phyloP scores from a whole-genome alignment of 2,888 invertebrate genomes.

The Tryphoninae sp. region DNA sequence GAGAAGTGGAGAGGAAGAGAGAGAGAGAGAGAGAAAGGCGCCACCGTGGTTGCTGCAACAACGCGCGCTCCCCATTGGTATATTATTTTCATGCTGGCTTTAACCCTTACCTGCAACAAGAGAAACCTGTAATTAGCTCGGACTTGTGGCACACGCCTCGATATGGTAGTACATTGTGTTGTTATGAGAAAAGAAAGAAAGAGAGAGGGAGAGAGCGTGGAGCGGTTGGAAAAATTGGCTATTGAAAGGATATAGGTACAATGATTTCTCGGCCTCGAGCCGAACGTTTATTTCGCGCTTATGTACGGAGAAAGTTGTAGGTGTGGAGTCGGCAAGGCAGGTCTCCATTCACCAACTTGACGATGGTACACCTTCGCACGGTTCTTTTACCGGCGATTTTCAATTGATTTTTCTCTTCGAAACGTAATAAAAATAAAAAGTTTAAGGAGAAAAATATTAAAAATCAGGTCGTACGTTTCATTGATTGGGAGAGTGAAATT shows the following conservation, averaged over 20 bases:
- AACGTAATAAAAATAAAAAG: slow-evolving; percentile 6
- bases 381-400: slow-evolving; percentile 50
- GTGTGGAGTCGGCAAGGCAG: slow-evolving; percentile 60
- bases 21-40: slow-evolving; percentile 40
- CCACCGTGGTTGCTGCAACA: slow-evolving; percentile 50
- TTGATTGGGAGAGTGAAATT: background rate
- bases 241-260: slow-evolving; percentile 14
- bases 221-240: background rate
- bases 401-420: slow-evolving; percentile 53
- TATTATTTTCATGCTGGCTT: slow-evolving; percentile 38
- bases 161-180: slow-evolving; percentile 40
- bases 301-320: slow-evolving; percentile 49
- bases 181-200: slow-evolving; percentile 19
- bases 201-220: background rate
- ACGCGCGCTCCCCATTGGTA: slow-evolving; percentile 31
- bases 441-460: background rate
- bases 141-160: slow-evolving; percentile 39
- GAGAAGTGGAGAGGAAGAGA: background rate
- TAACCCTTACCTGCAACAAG: slow-evolving; percentile 76
- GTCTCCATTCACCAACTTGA: slow-evolving; percentile 8
- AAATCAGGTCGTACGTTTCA: background rate
- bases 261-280: background rate
- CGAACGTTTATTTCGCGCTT: background rate
- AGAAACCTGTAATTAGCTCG: slow-evolving; percentile 65
- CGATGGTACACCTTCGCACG: slow-evolving; percentile 11